Percentiles rank a stretch among this genome's conserved stretches.
These are phyloP conservation scores for Phoeniculus purpureus DNA, from an alignment of 2,797 vertebrate genomes.

Conservation along the genomic window DNA sequence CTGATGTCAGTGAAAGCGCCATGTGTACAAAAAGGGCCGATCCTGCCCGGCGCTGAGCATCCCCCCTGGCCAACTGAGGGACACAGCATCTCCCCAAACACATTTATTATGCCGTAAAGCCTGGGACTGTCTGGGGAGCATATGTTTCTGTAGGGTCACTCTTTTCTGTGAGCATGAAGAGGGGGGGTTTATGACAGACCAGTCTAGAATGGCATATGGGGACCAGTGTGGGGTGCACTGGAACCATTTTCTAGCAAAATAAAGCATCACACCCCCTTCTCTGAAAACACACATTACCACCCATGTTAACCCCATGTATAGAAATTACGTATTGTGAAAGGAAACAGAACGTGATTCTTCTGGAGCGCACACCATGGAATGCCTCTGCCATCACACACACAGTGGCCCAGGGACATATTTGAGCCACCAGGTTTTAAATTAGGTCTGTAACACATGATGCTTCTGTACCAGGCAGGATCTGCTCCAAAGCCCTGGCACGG, in stretches of 20 bases:
- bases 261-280: neutral
- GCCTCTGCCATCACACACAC: neutral
- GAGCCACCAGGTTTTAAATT: neutral
- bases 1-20: conserved; percentile 66
- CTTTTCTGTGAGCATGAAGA: neutral
- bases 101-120: conserved; percentile 44
- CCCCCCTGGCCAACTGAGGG: neutral
- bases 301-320: accelerated
- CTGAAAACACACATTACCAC: accelerated
- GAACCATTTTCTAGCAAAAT: conserved; percentile 8
- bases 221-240: neutral
- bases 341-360: neutral
- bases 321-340: neutral
- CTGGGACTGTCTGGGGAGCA: conserved; percentile 53
- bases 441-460: neutral
- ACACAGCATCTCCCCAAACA: conserved; percentile 33
- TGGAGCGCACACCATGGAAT: accelerated
- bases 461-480: neutral
- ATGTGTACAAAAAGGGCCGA: conserved; percentile 67
- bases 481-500: neutral
- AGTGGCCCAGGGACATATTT: neutral
- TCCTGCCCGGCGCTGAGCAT: conserved; percentile 54
- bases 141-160: conserved; percentile 55
- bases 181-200: conserved; percentile 35
- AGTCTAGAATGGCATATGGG: conserved; percentile 48